Conservation (phyloP, 2,888 invertebrate species). For the Prosapia bicincta region DNA sequence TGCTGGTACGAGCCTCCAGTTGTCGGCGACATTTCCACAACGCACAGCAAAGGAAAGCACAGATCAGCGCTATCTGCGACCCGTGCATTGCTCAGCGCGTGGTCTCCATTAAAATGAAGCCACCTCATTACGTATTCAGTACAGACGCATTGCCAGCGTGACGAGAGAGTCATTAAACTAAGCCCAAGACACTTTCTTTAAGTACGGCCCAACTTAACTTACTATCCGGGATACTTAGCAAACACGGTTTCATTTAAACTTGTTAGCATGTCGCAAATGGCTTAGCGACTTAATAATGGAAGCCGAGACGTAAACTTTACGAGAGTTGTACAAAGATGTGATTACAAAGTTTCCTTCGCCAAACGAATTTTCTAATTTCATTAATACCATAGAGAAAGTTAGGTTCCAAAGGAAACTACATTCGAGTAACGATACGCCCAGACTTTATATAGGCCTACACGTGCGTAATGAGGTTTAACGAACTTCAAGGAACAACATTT, state of each 20-base stretch:
- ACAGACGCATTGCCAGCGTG: background rate
- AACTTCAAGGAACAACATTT: too few species aligned
- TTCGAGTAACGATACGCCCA: too few species aligned
- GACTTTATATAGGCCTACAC: too few species aligned
- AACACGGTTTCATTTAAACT: background rate
- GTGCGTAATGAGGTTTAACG: too few species aligned
- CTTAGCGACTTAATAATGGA: background rate
- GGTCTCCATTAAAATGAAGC: background rate
- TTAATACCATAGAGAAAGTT: background rate
- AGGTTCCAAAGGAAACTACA: background rate
- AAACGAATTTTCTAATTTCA: background rate
- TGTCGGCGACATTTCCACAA: too few species aligned
- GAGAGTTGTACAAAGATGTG: background rate
- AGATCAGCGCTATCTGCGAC: too few species aligned
- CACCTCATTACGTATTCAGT: background rate
- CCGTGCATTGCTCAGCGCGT: background rate
- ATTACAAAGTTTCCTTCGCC: background rate
- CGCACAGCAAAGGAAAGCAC: too few species aligned
- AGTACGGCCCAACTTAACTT: background rate
- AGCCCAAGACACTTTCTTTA: background rate
- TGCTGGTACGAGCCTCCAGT: too few species aligned
- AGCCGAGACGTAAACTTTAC: background rate
- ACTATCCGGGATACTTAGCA: background rate
- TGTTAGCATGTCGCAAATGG: background rate
- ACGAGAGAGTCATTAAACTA: background rate